Percentiles rank a stretch among this genome's conserved stretches.
These are phyloP conservation scores for Pedionomus torquatus DNA, from an alignment of 2,113 vertebrate genomes.

Conservation along the genomic window DNA sequence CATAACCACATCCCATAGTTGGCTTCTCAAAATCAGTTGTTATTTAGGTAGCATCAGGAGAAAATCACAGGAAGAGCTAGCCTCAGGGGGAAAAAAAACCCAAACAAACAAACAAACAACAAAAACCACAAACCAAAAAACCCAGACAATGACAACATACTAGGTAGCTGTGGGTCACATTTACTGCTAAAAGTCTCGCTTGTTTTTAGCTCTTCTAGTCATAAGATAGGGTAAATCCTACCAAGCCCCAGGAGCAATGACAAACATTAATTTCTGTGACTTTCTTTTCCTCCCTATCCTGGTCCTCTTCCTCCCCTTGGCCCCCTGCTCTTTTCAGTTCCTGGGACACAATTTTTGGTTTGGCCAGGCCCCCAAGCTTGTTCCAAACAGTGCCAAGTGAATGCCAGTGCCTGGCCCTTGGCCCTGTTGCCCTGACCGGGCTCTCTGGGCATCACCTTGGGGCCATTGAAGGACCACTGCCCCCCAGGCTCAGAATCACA, in stretches of 20 bases:
- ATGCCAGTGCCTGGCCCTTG: background rate
- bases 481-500: background rate
- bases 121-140: background rate
- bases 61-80: background rate
- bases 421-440: background rate
- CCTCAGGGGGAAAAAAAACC: background rate
- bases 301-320: background rate
- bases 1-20: fast-evolving
- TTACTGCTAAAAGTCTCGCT: fast-evolving
- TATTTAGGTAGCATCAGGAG: background rate
- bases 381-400: too few relatives aligned
- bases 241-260: background rate
- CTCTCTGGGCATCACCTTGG: background rate
- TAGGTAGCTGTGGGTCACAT: background rate
- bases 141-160: fast-evolving
- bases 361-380: background rate
- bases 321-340: fast-evolving
- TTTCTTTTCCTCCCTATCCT: background rate
- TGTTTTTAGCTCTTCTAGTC: background rate
- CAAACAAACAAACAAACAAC: too few relatives aligned
- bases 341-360: background rate
- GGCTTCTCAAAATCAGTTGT: background rate
- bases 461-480: background rate
- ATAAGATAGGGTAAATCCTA: background rate
- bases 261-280: background rate